phyloP scores from a whole-genome alignment of 2,888 invertebrate genomes.

The Perizoma affinitatum region DNA sequence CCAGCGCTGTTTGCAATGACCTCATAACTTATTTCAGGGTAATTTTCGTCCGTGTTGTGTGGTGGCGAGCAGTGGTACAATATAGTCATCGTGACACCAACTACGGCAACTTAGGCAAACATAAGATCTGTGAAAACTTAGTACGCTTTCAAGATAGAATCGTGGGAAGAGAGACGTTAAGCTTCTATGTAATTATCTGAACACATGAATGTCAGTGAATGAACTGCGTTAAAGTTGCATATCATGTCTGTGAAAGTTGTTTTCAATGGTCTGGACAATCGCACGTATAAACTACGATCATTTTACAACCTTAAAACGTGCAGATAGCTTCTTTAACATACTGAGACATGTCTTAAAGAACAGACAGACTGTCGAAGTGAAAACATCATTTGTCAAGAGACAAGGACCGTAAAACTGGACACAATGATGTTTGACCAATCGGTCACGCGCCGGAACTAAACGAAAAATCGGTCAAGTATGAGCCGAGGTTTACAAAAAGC shows the following conservation, averaged over 20 bases:
- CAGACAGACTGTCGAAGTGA: slow-evolving; percentile 44
- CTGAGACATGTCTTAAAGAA: slow-evolving; percentile 34
- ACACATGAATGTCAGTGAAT: slow-evolving; percentile 68
- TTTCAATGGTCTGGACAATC: slow-evolving; percentile 36
- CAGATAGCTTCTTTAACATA: slow-evolving; percentile 24
- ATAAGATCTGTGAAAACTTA: slow-evolving; percentile 64
- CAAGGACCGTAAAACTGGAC: slow-evolving; percentile 61
- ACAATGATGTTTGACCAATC: slow-evolving; percentile 61
- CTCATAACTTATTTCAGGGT: slow-evolving; percentile 7
- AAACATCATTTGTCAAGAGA: slow-evolving; percentile 62
- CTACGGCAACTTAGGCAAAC: slow-evolving; percentile 51
- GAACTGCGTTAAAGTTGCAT: slow-evolving; percentile 57
- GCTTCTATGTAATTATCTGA: slow-evolving; percentile 70
- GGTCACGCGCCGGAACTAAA: slow-evolving; percentile 51
- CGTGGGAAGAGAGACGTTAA: slow-evolving; percentile 75
- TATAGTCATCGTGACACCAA: slow-evolving; percentile 40
- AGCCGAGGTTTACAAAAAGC: slow-evolving; percentile 30
- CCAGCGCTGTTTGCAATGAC: slow-evolving; percentile 3
- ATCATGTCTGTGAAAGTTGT: slow-evolving; percentile 54
- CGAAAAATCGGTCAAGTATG: slow-evolving; percentile 52
- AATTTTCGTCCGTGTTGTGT: slow-evolving; percentile 32
- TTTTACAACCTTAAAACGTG: slow-evolving; percentile 33
- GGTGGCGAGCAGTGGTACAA: slow-evolving; percentile 34
- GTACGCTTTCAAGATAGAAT: slow-evolving; percentile 65
- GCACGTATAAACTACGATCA: slow-evolving; percentile 30